phyloP scores from a whole-genome alignment of 2,888 invertebrate species.

The Dolichomitus sp. region DNA sequence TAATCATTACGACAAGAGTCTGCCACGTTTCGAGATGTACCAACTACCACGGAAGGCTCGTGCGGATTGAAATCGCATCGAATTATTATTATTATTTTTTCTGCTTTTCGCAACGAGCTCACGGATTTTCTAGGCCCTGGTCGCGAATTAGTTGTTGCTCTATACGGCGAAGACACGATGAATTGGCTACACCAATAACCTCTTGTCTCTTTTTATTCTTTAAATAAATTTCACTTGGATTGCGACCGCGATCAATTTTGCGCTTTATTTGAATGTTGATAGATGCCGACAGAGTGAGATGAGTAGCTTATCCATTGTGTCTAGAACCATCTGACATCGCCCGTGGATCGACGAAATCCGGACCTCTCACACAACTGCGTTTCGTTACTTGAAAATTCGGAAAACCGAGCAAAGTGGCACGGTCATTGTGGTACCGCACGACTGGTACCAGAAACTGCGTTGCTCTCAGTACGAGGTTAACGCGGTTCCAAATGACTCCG shows the following conservation, averaged over 20 bases:
- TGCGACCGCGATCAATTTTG: background rate
- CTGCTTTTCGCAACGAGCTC: slow-evolving; percentile 47
- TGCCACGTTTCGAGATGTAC: slow-evolving; percentile 65
- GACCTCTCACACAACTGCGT: slow-evolving; percentile 45
- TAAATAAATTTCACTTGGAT: background rate
- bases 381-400: slow-evolving; percentile 43
- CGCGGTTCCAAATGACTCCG: slow-evolving; percentile 33
- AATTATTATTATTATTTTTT: slow-evolving; percentile 46
- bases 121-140: slow-evolving; percentile 67
- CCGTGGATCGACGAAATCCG: slow-evolving; percentile 49
- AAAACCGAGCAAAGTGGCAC: slow-evolving; percentile 59
- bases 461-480: slow-evolving; percentile 18
- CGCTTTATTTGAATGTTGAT: background rate
- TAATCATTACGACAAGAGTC: slow-evolving; percentile 40
- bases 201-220: background rate
- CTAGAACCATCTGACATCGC: slow-evolving; percentile 24
- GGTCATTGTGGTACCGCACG: slow-evolving; percentile 29
- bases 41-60: slow-evolving; percentile 64
- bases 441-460: slow-evolving; percentile 38
- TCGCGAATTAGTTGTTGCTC: slow-evolving; percentile 57
- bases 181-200: slow-evolving; percentile 13
- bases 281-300: background rate
- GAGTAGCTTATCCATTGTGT: slow-evolving; percentile 32
- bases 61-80: slow-evolving; percentile 48
- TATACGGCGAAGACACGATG: slow-evolving; percentile 16